Conservation (phyloP, 2,888 invertebrate genomes). For the Heliconius aoede region DNA sequence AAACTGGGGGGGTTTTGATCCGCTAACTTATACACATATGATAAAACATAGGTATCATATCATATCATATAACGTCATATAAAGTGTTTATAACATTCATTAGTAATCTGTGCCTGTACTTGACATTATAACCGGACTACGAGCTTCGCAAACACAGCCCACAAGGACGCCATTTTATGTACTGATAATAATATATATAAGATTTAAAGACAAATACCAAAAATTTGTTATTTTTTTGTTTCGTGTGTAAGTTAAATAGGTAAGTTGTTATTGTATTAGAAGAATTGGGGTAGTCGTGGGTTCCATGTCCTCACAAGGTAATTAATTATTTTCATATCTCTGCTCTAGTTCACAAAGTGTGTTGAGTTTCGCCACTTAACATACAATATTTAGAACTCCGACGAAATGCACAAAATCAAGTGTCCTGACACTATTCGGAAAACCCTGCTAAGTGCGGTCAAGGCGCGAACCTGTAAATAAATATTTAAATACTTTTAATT, state of each 20-base stretch:
- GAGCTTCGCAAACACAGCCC: neutral
- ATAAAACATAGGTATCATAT: neutral
- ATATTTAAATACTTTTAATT: neutral
- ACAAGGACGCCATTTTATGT: constrained; percentile 15
- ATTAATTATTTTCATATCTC: neutral
- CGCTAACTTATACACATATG: neutral
- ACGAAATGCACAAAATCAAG: no score
- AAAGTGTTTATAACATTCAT: constrained; percentile 31
- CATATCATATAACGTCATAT: neutral
- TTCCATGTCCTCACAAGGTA: neutral
- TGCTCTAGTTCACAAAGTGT: no score
- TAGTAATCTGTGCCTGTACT: constrained; percentile 33
- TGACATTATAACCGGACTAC: constrained; percentile 12
- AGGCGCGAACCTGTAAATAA: neutral
- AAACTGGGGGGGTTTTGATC: neutral
- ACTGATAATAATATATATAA: neutral
- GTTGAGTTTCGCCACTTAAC: neutral
- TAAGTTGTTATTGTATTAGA: no score
- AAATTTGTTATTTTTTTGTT: neutral
- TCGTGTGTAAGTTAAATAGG: no score
- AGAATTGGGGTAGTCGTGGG: neutral
- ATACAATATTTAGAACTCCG: neutral
- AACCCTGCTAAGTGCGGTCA: neutral
- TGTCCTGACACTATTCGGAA: neutral
- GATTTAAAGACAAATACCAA: neutral